Base-by-base conservation (phyloP, 2,797 vertebrate species). In the Catostomus latipinnis region DNA sequence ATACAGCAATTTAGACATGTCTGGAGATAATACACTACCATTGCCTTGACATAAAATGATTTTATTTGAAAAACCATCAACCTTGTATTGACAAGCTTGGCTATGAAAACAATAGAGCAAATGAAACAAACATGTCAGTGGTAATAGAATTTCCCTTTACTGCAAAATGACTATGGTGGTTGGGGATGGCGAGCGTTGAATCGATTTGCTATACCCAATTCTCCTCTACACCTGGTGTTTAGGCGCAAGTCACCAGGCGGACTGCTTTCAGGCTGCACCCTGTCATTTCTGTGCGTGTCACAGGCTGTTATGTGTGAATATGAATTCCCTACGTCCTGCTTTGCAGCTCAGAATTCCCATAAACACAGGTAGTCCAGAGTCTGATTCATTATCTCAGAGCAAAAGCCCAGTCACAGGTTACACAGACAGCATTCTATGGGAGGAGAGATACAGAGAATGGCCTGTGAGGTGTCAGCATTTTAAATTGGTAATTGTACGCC, bases 281-380 rank as follows among this genome's bases (percentile, higher is more conserved):
- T 83, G 84, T 88, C 89, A 92, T 92, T 93, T 91, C 56, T 86
- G 87, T 78, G 83, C 80, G 73, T 90, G 91, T 92, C 90, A 89
- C 84, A 88, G 87, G 86, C 82, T 89, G 88, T 90, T 90, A 89
- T 89, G 87, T 88, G 86, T 83, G 82, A 83, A 87, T 88, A 77
- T 86, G 76, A 78, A 86, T 87, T 87, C 82, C 67, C 74, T 46
- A 65, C 45, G 6, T 81, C 82, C 77, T 81, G 14, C 82, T 53
- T 69, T 68, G 82, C 82, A 82, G 83, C 81, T 87, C 81, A 85
- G 87, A 80, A 78, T 73, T 54, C 82, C 85, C 79, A 80, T 90
- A 91, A 91, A 88, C 90, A 85, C 84, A 83, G 85, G 87, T 86
- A 88, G 89, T 86, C 88, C 82, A 88, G 84, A 85, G 87, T 90